phyloP scores from a whole-genome alignment of 1,140 invertebrate genomes.

The Akabosia matsudoensis region DNA sequence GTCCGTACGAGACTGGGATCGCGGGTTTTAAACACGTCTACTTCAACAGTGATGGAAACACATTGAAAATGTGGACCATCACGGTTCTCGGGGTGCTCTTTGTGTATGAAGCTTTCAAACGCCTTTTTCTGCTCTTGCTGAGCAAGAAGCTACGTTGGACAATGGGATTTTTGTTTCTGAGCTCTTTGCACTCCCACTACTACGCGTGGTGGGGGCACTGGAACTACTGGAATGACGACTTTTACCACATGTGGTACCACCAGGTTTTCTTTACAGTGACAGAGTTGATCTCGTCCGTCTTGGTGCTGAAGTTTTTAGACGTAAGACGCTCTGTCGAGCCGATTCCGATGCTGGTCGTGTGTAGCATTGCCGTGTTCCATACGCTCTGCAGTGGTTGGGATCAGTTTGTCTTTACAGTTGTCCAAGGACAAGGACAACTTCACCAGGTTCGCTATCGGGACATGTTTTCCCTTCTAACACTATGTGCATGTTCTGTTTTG shows the following conservation, averaged over 20 bases:
- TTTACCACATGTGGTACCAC: constrained; percentile 71
- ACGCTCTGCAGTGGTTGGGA: constrained; percentile 69
- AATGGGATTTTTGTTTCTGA: constrained; percentile 69
- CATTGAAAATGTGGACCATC: constrained; percentile 71
- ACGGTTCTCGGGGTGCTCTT: constrained; percentile 64
- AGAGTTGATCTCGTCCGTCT: constrained; percentile 66
- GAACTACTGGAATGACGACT: constrained; percentile 78
- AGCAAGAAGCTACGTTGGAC: constrained; percentile 59
- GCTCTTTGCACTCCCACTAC: constrained; percentile 74
- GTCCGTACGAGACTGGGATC: constrained; percentile 41
- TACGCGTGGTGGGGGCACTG: constrained; percentile 80
- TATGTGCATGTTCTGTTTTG: not conserved
- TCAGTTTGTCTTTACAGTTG: constrained; percentile 71
- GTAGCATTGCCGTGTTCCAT: constrained; percentile 66
- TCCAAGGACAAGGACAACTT: constrained; percentile 64
- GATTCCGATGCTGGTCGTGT: constrained; percentile 63
- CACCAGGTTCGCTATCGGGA: constrained; percentile 50
- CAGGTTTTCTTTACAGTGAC: constrained; percentile 71
- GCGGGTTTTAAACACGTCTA: constrained; percentile 62
- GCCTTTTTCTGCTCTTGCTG: constrained; percentile 60
- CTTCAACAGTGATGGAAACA: constrained; percentile 73
- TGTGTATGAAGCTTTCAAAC: constrained; percentile 69
- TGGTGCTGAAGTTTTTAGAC: constrained; percentile 56
- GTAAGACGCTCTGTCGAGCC: constrained; percentile 58
- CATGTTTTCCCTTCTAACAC: not conserved